phyloP scores from a whole-genome alignment of 2,797 vertebrate species.

The Linurgus olivaceus region DNA sequence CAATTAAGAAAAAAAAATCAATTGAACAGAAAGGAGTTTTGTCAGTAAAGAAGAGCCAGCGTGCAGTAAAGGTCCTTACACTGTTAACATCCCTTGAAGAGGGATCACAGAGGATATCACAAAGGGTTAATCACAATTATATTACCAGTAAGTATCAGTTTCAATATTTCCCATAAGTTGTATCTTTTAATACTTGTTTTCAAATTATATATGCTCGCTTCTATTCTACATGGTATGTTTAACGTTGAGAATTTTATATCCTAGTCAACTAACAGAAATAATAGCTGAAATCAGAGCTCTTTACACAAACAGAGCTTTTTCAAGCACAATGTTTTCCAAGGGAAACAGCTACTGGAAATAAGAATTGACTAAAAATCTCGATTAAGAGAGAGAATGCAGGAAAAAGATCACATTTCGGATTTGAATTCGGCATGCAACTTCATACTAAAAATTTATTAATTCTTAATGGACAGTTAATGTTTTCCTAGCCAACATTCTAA shows the following conservation, averaged over 20 bases:
- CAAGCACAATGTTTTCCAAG: constrained; percentile 8
- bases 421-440: constrained; percentile 2
- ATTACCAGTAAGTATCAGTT: not conserved
- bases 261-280: constrained; percentile 4
- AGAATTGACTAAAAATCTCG: constrained; percentile 10
- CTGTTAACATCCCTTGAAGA: not conserved
- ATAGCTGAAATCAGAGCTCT: constrained; percentile 7
- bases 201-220: not conserved
- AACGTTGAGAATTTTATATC: not conserved
- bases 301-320: not conserved
- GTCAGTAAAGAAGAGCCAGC: not conserved
- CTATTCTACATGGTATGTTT: not conserved
- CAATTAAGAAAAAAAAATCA: not conserved
- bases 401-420: not conserved
- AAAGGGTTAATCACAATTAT: not conserved
- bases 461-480: not conserved
- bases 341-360: constrained; percentile 33
- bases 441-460: not conserved
- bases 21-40: not conserved
- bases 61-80: not conserved
- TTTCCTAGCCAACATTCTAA: constrained; percentile 16
- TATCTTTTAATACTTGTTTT: not conserved
- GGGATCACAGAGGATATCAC: not conserved
- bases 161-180: not conserved
- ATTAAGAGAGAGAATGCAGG: not conserved